Percentiles rank a stretch among this genome's conserved stretches.
Conservation (phyloP, 2,888 invertebrate genomes). For the Thymelicus lineola region DNA sequence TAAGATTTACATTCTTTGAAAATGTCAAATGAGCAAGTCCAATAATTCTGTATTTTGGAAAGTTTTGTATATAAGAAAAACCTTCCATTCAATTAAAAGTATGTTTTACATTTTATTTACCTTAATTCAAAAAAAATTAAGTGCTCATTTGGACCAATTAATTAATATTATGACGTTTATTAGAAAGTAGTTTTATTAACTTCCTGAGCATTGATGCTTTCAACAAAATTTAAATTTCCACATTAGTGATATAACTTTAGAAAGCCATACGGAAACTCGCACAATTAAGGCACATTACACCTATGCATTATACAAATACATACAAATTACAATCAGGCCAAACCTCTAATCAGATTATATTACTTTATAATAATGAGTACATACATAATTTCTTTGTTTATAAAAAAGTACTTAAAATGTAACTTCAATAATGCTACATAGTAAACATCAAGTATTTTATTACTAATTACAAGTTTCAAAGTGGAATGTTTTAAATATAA, state of each 20-base stretch:
- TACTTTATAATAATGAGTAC: background rate
- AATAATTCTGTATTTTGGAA: background rate
- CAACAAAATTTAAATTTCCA: background rate
- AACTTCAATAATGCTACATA: conserved; percentile 18
- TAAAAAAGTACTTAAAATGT: conserved; percentile 3
- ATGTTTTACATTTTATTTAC: too few species aligned
- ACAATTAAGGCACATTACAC: conserved; percentile 21
- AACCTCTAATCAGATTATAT: background rate
- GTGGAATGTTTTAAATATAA: conserved; percentile 21
- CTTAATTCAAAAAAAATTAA: too few species aligned
- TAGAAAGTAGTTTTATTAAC: conserved; percentile 8
- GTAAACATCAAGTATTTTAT: conserved; percentile 25
- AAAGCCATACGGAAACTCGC: background rate
- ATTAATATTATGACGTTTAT: background rate
- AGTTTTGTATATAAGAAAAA: background rate
- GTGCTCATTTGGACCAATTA: conserved; percentile 4
- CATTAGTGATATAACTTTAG: background rate
- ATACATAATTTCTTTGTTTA: conserved; percentile 6
- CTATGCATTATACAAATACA: too few species aligned
- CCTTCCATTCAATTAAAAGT: too few species aligned
- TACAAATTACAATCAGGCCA: background rate
- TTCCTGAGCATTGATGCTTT: conserved; percentile 23
- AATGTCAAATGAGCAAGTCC: conserved; percentile 13
- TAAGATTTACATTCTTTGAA: conserved; percentile 36
- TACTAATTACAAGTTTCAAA: conserved; percentile 30